Percentiles rank a stretch among this genome's conserved stretches.
Evolutionary conservation across 2,797 vertebrate species (phyloP).

Genomic region (Monodelphis domestica): DNA sequence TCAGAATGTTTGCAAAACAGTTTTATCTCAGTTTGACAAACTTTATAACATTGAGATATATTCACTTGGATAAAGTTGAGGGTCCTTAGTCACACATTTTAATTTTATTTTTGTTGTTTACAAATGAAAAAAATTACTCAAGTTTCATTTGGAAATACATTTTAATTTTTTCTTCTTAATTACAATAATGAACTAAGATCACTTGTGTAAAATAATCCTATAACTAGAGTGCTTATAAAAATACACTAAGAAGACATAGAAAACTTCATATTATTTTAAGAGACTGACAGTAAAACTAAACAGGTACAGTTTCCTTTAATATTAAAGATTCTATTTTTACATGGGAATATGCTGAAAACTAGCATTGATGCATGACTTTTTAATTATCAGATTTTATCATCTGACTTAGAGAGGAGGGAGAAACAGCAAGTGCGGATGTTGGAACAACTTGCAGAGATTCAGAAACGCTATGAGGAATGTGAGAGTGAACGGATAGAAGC

Average conservation of each 20-base stretch:
- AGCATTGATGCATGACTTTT: not conserved
- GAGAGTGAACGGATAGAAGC: constrained; percentile 78
- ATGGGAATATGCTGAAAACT: not conserved
- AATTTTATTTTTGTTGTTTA: constrained; percentile 27
- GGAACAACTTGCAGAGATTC: constrained; percentile 91
- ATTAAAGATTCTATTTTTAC: constrained; percentile 25
- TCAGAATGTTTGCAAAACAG: constrained; percentile 20
- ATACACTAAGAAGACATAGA: constrained; percentile 35
- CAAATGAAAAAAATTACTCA: not conserved
- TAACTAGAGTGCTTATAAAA: constrained; percentile 54
- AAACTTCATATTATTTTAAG: constrained; percentile 24
- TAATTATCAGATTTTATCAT: constrained; percentile 87
- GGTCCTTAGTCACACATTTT: constrained; percentile 34
- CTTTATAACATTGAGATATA: constrained; percentile 44
- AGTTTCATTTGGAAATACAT: not conserved
- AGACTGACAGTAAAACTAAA: constrained; percentile 34
- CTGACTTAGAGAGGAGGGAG: constrained; percentile 89
- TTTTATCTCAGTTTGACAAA: constrained; percentile 39
- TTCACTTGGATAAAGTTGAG: constrained; percentile 34
- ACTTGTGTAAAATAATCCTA: constrained; percentile 42
- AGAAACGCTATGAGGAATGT: constrained; percentile 86
- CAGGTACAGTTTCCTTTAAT: not conserved
- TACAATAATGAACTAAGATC: constrained; percentile 25
- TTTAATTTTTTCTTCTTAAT: constrained; percentile 3
- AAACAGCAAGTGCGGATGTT: constrained; percentile 92